Base-by-base conservation (phyloP, 2,797 vertebrate genomes). In the Malacoctenus gilli region DNA sequence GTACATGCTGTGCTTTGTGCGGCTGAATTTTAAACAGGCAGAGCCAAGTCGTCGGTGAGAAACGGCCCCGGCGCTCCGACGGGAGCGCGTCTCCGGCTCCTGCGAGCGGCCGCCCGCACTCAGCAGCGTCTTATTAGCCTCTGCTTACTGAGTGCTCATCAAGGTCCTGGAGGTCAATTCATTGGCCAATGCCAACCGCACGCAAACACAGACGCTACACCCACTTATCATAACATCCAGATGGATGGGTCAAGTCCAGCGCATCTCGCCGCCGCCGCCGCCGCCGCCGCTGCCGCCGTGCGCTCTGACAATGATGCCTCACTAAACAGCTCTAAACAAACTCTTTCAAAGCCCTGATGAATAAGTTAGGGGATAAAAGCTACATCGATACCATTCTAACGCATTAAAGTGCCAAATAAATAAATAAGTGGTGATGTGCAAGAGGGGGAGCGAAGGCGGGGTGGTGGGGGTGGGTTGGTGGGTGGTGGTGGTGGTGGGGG, bases 351-450 rank as follows among this genome's bases (percentile, higher is more conserved):
- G 80, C 75, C 66, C 69, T 76, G 81, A 87, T 90, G 78, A 90
- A 91, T 90, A 89, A 91, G 84, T 89, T 66, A 90, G 84, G 71
- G 83, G 75, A 83, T 89, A 85, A 91, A 85, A 89, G 85, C 84
- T 87, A 89, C 85, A 87, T 89, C 81, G 50, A 87, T 90, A 84
- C 72, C 85, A 84, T 91, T 85, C 84, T 42, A 71, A 75, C 54
- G 83, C 87, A 89, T 90, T 89, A 91, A 85, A 59, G 57, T 72
- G 79, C 60, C 82, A 71, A 84, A 87, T 88, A 90, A 90, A 91
- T 90, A 89, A 91, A 90, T 90, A 89, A 89, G 82, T 75, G 75
- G 77, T 76, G 82, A 80, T 80, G 74, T 66, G 79, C 20, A n/a
- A 59, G 65, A 51, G 30, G 43, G 30, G 41, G 55, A 43, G 55